These are phyloP conservation scores for Trichonephila inaurata DNA, from an alignment of 1,140 invertebrate genomes.

Conservation along the genomic window DNA sequence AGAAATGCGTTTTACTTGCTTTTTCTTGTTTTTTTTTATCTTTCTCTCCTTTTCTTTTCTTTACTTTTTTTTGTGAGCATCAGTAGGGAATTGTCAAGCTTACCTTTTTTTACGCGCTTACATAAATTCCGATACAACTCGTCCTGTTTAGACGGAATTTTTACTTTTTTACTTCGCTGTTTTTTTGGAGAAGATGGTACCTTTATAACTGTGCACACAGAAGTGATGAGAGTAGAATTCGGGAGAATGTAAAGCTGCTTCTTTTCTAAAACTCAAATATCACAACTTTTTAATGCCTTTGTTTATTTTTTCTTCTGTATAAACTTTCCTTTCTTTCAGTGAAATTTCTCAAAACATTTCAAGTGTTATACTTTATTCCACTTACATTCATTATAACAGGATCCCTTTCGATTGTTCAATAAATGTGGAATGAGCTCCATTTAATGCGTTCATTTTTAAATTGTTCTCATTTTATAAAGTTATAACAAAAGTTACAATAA, in stretches of 20 bases:
- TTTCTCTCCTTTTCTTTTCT: not conserved
- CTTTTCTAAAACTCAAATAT: not conserved
- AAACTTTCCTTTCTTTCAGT: not conserved
- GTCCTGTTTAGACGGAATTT: not conserved
- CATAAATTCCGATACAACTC: conserved; percentile 58
- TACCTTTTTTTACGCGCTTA: conserved; percentile 42
- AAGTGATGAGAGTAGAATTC: not conserved
- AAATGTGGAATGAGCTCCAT: too few relatives aligned
- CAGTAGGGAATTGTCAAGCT: conserved; percentile 42
- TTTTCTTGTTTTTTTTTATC: not conserved
- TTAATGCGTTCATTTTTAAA: too few relatives aligned
- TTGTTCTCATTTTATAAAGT: too few relatives aligned
- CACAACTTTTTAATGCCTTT: not conserved
- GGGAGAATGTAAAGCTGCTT: not conserved
- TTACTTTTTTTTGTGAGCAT: not conserved
- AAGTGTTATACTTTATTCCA: too few relatives aligned
- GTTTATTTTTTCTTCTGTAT: not conserved
- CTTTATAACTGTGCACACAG: not conserved
- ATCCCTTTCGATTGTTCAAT: too few relatives aligned
- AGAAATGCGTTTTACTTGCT: conserved; percentile 12
- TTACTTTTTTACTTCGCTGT: not conserved
- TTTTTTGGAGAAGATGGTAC: not conserved
- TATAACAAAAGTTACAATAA: too few relatives aligned
- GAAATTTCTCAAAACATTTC: not conserved
- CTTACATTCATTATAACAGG: too few relatives aligned